These are phyloP conservation scores for Nettapus auritus DNA, from an alignment of 2,113 vertebrate species.

Conservation along the genomic window DNA sequence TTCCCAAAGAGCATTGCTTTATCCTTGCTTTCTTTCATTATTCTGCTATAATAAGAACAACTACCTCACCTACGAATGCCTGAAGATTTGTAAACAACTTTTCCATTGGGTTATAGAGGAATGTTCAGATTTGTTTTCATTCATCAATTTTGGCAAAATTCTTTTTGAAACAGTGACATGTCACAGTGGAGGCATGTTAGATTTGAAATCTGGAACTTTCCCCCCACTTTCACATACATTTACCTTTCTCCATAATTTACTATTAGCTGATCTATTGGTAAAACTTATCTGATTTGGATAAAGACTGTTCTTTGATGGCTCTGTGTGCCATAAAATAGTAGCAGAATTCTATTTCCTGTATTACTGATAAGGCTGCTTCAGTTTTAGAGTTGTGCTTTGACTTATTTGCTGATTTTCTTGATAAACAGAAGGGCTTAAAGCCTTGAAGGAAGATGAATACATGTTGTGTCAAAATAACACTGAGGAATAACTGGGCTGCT, in stretches of 20 bases:
- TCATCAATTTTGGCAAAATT: neutral
- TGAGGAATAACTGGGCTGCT: slow-evolving; percentile 34
- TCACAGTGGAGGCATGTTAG: neutral
- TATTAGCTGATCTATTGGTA: slow-evolving; percentile 14
- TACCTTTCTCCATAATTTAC: slow-evolving; percentile 35
- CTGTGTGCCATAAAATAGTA: slow-evolving; percentile 7
- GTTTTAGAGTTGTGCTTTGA: slow-evolving; percentile 51
- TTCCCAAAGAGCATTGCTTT: neutral
- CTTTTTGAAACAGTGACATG: neutral
- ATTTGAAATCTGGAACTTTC: slow-evolving; percentile 21
- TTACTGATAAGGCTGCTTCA: slow-evolving; percentile 51
- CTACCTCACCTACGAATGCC: neutral
- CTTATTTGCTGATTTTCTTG: slow-evolving; percentile 65
- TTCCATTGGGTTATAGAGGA: neutral
- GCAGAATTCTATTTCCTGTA: slow-evolving; percentile 57
- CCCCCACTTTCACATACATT: neutral
- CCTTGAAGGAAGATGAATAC: slow-evolving; percentile 45
- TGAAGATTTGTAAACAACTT: neutral
- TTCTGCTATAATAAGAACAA: neutral
- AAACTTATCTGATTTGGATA: slow-evolving; percentile 56
- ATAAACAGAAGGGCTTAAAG: slow-evolving; percentile 44
- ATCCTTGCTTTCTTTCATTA: neutral
- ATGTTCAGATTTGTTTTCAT: slow-evolving; percentile 5
- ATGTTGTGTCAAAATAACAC: slow-evolving; percentile 29
- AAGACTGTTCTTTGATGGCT: slow-evolving; percentile 38